Conservation (phyloP, 2,888 invertebrate species). For the Drosophila paranaensis region DNA sequence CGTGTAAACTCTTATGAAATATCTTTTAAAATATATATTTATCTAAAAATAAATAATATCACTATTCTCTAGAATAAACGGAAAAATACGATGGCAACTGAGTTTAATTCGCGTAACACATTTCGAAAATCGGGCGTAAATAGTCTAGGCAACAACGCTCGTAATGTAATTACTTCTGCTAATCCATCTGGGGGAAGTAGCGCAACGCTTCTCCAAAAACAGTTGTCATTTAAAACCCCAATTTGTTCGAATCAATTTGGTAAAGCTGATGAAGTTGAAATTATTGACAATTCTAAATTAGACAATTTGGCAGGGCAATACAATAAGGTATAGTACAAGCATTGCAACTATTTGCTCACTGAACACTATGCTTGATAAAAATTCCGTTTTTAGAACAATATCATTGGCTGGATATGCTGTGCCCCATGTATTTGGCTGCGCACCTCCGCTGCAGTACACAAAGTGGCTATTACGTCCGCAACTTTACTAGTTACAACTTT, state of each 20-base stretch:
- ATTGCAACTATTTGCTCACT: too few relatives aligned
- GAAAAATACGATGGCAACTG: constrained; percentile 63
- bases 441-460: constrained; percentile 87
- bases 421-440: constrained; percentile 87
- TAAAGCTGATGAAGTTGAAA: constrained; percentile 83
- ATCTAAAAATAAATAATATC: background rate
- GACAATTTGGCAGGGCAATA: constrained; percentile 76
- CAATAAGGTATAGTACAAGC: constrained; percentile 70
- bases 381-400: constrained; percentile 67
- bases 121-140: constrained; percentile 64
- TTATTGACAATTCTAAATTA: constrained; percentile 81
- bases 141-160: constrained; percentile 60
- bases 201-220: constrained; percentile 81
- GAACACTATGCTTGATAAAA: background rate
- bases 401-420: constrained; percentile 87
- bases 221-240: constrained; percentile 83
- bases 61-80: background rate
- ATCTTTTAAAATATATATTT: background rate
- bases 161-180: constrained; percentile 81
- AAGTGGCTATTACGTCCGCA: constrained; percentile 87
- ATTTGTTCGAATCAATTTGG: constrained; percentile 79
- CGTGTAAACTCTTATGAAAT: too few relatives aligned
- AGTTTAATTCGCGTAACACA: constrained; percentile 71
- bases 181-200: constrained; percentile 81
- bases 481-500: constrained; percentile 87